A percentile compares a stretch with the other conserved stretches of the same genome.
These are phyloP conservation scores for Pitangus sulphuratus DNA, from an alignment of 2,797 vertebrate genomes.

Conservation along the genomic window DNA sequence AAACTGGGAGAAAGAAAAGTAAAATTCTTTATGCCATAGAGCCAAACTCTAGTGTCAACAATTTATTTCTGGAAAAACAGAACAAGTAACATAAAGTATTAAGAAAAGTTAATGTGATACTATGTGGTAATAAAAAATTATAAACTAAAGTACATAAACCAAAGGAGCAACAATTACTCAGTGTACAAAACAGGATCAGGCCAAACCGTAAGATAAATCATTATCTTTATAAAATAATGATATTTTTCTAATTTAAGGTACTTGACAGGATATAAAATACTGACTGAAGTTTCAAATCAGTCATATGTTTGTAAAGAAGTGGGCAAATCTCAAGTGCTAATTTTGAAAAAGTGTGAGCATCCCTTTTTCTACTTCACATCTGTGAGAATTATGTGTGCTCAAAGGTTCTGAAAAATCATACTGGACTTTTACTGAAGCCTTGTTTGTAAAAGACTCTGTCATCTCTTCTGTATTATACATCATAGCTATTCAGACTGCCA, in stretches of 20 bases:
- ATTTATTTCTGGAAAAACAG: not conserved
- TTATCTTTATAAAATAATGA: not conserved
- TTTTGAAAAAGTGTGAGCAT: not conserved
- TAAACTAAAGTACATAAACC: not conserved
- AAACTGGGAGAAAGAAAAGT: constrained; percentile 3
- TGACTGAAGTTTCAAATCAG: not conserved
- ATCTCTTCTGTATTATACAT: not conserved
- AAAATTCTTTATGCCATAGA: not conserved
- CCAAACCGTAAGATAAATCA: not conserved
- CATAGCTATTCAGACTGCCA: not conserved
- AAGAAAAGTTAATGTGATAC: not conserved
- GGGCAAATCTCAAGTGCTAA: not conserved
- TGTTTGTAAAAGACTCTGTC: not conserved
- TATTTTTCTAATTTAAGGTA: not conserved
- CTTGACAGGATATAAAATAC: not conserved
- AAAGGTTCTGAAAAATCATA: not conserved
- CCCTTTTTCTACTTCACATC: not conserved
- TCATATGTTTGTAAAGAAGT: not conserved
- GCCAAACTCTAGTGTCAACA: not conserved
- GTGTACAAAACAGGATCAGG: not conserved
- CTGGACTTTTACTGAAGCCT: not conserved
- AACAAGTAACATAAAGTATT: not conserved
- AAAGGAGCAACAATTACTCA: not conserved
- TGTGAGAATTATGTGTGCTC: not conserved
- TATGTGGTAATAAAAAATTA: not conserved